Evolutionary conservation across 2,113 vertebrate genomes (phyloP), one percentile per base, ranked within the genome.

Genomic region (Pycnonotus jocosus): DNA sequence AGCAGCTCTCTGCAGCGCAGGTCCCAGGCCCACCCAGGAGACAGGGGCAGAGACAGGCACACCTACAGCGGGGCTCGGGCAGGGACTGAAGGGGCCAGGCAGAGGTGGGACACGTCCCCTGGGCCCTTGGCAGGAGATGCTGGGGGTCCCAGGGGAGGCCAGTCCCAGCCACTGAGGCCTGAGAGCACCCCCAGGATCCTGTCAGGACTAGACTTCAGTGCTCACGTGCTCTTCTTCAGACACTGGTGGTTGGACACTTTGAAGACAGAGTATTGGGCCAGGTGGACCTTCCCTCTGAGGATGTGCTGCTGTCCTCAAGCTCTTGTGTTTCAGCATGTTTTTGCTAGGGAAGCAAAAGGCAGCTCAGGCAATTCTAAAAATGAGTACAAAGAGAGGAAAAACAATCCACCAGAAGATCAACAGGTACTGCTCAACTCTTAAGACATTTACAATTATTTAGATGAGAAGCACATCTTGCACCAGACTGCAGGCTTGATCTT

Each of bases 51-150:
- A 62, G 20, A 23, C 1, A 4, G 38, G 19, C 38, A 54, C 38
- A 45, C 3, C 5, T 7, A 19, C 23, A 61, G 54, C 47, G 45
- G 15, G 35, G 42, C 42, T 72, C 33, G 37, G 22, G 7, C 47
- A 38, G 28, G 15, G 13, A 54, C 30, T 70, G 85, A n/a, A 50
- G 22, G 33, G 28, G 33, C 8, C 28, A 66, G 37, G 33, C 7
- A 0, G 12, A n/a, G 27, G 4, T 51, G 33, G 37, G 19, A 38
- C 68, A 37, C 0, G 0, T 51, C 17, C 51, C 8, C 37, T 7
- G 6, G 18, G 5, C 8, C 33, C 28, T 10, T n/a, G 60, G 19
- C 51, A 66, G 33, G 33, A 73, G 37, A 4, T 15, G 10, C 25
- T 3, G 10, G 25, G 11, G 7, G 14, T 72, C n/a, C n/a, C n/a